Evolutionary conservation across 2,888 invertebrate species (phyloP).

Genomic region (Napeogenes sylphis): DNA sequence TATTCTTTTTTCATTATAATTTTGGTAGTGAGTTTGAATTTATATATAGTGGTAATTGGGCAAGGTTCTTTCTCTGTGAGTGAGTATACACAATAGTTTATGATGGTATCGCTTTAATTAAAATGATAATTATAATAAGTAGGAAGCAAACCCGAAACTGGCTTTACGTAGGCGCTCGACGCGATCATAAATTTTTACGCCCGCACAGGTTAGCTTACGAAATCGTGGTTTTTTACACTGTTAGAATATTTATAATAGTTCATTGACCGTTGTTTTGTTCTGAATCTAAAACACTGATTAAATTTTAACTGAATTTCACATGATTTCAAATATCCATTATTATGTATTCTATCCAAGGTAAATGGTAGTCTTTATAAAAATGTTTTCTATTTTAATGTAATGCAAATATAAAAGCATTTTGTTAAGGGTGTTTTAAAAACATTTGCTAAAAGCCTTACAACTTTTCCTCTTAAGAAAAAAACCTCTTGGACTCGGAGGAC

Average conservation of each 20-base stretch:
- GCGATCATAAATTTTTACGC: slow-evolving; percentile 62
- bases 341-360: too few relatives aligned
- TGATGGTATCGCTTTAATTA: slow-evolving; percentile 44
- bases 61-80: slow-evolving; percentile 39
- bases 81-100: slow-evolving; percentile 54
- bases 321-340: neutral
- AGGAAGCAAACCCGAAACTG: slow-evolving; percentile 61
- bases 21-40: too few relatives aligned
- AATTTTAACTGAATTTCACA: too few relatives aligned
- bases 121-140: slow-evolving; percentile 70
- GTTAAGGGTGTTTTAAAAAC: slow-evolving; percentile 63
- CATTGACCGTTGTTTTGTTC: slow-evolving; percentile 24
- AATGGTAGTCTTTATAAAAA: too few relatives aligned
- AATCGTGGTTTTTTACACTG: slow-evolving; percentile 37
- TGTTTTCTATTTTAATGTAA: neutral
- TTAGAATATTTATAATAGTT: slow-evolving; percentile 28
- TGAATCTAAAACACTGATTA: too few relatives aligned
- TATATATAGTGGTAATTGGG: too few relatives aligned
- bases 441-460: slow-evolving; percentile 68
- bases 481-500: slow-evolving; percentile 48
- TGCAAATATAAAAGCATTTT: slow-evolving; percentile 44
- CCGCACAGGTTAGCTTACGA: slow-evolving; percentile 44
- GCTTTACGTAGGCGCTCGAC: slow-evolving; percentile 58
- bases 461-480: slow-evolving; percentile 54
- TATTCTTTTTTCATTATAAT: too few relatives aligned